Evolutionary conservation across 2,888 invertebrate genomes (phyloP).

Genomic region (Apotomis betuletana): DNA sequence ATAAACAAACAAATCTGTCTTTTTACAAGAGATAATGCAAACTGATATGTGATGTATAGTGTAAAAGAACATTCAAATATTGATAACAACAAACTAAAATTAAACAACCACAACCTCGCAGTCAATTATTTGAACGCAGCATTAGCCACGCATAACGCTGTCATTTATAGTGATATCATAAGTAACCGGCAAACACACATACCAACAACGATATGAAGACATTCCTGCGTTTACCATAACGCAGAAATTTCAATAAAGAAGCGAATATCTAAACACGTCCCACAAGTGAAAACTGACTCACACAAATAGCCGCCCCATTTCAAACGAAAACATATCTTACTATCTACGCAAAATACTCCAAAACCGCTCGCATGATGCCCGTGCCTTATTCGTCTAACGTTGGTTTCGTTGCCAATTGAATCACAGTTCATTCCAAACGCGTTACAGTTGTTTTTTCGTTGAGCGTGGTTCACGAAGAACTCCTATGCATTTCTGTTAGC

Average conservation of each 20-base stretch:
- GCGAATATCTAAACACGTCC: constrained; percentile 19
- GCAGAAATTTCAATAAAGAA: constrained; percentile 24
- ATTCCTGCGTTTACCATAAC: constrained; percentile 23
- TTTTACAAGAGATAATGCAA: too few relatives aligned
- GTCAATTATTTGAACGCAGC: neutral
- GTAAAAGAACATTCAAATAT: too few relatives aligned
- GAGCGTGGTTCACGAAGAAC: constrained; percentile 44
- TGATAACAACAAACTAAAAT: too few relatives aligned
- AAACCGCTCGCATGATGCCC: neutral
- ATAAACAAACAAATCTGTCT: too few relatives aligned
- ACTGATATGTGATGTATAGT: too few relatives aligned
- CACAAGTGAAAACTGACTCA: constrained; percentile 29
- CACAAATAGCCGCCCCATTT: neutral
- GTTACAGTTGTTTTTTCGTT: constrained; percentile 38
- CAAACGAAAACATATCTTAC: constrained; percentile 4
- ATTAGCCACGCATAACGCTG: neutral
- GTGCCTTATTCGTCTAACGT: constrained; percentile 2
- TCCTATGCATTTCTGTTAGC: constrained; percentile 63
- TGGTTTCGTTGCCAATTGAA: constrained; percentile 29
- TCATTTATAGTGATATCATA: neutral
- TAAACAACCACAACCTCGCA: neutral
- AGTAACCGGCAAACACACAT: constrained; percentile 7
- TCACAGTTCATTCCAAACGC: constrained; percentile 35
- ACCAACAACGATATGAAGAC: constrained; percentile 19
- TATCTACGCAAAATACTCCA: constrained; percentile 1